Base-by-base conservation (phyloP, 2,113 vertebrate genomes). In the Agelaius phoeniceus region DNA sequence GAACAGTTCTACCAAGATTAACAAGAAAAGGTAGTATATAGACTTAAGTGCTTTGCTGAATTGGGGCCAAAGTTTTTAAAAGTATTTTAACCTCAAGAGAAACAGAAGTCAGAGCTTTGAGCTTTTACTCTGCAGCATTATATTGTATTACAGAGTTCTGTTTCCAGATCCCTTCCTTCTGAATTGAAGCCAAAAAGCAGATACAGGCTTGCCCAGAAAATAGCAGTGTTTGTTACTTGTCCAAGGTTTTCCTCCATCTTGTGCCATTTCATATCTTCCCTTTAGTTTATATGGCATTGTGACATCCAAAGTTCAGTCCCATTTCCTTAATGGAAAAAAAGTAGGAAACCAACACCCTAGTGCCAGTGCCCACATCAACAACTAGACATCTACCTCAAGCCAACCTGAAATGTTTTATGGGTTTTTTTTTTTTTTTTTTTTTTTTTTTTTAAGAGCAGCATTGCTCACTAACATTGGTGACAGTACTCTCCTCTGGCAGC, bases 141-240 rank as follows among this genome's bases (percentile, higher is more conserved):
- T 35, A 54, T 49, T 43, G 11, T 74, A 52, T 91, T 62, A 79
- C 7, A 8, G 35, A 76, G 30, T 49, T 79, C 31, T 35, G 20
- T 24, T 87, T 62, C 73, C 48, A 67, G 54, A 90, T 63, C 7
- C 33, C n/a, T 41, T 91, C 79, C 43, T 83, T 91, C 75, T 91
- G 66, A 93, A 96, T 17, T 26, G 6, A 33, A 65, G 90, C 82
- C 93, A 92, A 93, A 87, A 90, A 66, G 8, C 86, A 95, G 55
- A 95, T 46, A 89, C n/a, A 83, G 55, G 30, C 78, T 88, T 92
- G 83, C 79, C 83, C 82, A 52, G 48, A 83, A 95, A 97, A 94
- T 15, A 75, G 31, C 37, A 52, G 66, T 30, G 41, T 26, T 84
- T 73, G 58, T n/a, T 62, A 35, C 15, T 92, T 82, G 30, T 68